phyloP scores from a whole-genome alignment of 1,140 invertebrate genomes.

The Orius insidiosus region DNA sequence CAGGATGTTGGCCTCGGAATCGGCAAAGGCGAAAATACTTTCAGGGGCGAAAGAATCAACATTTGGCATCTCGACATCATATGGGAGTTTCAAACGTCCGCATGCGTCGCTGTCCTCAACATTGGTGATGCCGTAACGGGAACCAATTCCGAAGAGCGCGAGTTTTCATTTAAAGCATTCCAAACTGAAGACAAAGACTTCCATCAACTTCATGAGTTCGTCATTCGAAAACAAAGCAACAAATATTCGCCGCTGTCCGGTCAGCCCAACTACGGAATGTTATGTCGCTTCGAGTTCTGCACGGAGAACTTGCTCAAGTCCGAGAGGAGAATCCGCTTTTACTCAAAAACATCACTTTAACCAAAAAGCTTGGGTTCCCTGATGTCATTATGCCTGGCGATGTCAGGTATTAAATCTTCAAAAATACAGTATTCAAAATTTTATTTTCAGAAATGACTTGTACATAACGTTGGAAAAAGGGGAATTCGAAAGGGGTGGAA shows the following conservation, averaged over 20 bases:
- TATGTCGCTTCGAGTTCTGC: slow-evolving; percentile 51
- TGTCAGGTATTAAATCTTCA: slow-evolving; percentile 30
- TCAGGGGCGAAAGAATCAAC: slow-evolving; percentile 23
- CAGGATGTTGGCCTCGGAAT: slow-evolving; percentile 66
- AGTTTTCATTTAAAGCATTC: slow-evolving; percentile 54
- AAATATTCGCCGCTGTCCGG: slow-evolving; percentile 65
- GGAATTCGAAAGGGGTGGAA: slow-evolving; percentile 88
- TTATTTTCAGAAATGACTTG: slow-evolving; percentile 65
- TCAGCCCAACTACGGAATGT: slow-evolving; percentile 55
- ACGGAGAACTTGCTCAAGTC: slow-evolving; percentile 54
- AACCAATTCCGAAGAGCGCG: slow-evolving; percentile 35
- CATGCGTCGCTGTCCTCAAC: slow-evolving; percentile 65
- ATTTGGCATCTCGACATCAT: not conserved
- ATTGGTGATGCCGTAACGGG: slow-evolving; percentile 22
- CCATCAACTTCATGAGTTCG: slow-evolving; percentile 69
- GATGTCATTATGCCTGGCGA: slow-evolving; percentile 93
- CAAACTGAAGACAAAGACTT: slow-evolving; percentile 84
- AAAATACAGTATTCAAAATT: not conserved
- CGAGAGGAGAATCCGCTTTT: slow-evolving; percentile 57
- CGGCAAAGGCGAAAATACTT: slow-evolving; percentile 42
- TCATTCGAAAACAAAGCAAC: slow-evolving; percentile 62
- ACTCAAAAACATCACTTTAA: slow-evolving; percentile 67
- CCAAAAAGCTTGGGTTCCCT: slow-evolving; percentile 78
- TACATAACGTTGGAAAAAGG: slow-evolving; percentile 72
- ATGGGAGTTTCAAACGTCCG: slow-evolving; percentile 44